Conservation (phyloP, 2,797 vertebrate species). For the Discoglossus pictus region DNA sequence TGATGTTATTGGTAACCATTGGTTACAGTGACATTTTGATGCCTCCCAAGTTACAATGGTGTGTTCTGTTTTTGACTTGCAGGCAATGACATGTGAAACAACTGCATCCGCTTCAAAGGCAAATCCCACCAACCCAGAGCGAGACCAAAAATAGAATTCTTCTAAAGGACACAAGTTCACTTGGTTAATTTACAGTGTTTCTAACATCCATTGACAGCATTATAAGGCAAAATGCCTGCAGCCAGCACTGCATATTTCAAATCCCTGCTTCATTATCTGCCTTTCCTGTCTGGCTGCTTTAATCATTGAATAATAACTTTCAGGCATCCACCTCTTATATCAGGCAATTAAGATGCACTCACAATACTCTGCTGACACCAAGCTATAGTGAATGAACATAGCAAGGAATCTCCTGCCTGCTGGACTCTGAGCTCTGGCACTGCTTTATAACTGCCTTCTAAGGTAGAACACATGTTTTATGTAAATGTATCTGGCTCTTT, state of each 20-base stretch:
- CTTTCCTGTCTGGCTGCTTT: slow-evolving; percentile 45
- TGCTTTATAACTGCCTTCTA: background rate
- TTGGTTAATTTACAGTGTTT: slow-evolving; percentile 25
- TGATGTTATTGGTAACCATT: too few relatives aligned
- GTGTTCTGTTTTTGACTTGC: slow-evolving; percentile 1
- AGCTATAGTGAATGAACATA: slow-evolving; percentile 19
- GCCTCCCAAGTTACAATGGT: too few relatives aligned
- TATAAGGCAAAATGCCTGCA: background rate
- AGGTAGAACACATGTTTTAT: too few relatives aligned
- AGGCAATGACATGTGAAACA: background rate
- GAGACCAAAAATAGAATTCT: slow-evolving; percentile 20
- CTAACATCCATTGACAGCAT: slow-evolving; percentile 13
- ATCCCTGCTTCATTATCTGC: slow-evolving; percentile 25
- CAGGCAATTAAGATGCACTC: background rate
- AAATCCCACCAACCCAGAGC: slow-evolving; percentile 18
- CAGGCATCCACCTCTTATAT: slow-evolving; percentile 31
- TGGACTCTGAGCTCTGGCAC: background rate
- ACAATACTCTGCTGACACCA: background rate
- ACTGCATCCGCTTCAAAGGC: slow-evolving; percentile 32
- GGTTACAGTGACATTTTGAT: too few relatives aligned
- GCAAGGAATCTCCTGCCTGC: background rate
- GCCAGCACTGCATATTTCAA: slow-evolving; percentile 18
- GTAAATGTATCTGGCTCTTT: background rate
- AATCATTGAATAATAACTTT: slow-evolving; percentile 21
- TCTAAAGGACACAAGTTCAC: slow-evolving; percentile 22